Base-by-base conservation (phyloP, 1,140 invertebrate genomes). In the Andrena cerasifolii region DNA sequence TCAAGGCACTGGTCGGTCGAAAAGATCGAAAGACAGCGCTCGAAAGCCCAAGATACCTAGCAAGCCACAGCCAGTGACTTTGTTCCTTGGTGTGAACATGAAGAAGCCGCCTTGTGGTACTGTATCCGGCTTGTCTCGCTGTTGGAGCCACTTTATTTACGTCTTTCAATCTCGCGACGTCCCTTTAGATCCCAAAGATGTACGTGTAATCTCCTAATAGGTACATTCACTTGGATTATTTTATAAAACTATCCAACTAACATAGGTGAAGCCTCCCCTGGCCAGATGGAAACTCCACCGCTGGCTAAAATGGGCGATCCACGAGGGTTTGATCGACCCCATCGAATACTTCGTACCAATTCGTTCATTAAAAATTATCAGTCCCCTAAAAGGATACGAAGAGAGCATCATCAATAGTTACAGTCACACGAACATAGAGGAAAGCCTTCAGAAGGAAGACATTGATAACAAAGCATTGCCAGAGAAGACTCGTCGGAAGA, bases 241-340 rank as follows among this genome's bases (percentile, higher is more conserved):
- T 28, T 33, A 21, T 59, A 33, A 45, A 28, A 65, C 3, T 24
- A 43, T 12, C 63, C 0, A 63, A 76, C 24, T 36, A n/a, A 14
- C 47, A 21, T 14, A 88, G 87, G 78, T 87, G 54, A 88, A 86
- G 47, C 70, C 67, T 1, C 84, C 84, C 6, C 63, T 88, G 36
- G 78, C 86, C 10, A 74, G 65, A 47, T 91, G 90, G 90, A 91
- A 91, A 59, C 8, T 79, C 3, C 87, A 88, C 75, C 89, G 92
- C 2, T 93, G 90, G 89, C 33, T 92, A 40, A 79, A 88, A 21
- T 93, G 92, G 92, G 91, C 92, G 0, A 82, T 85, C 24, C 45
- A 74, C 12, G 84, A 82, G 49, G 88, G 87, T 18, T 51, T 90
- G 12, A 84, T 88, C 36, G 76, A 87, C 18, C 79, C 87, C 3